Base-by-base conservation (phyloP, 2,888 invertebrate genomes). In the Aporophyla lueneburgensis region DNA sequence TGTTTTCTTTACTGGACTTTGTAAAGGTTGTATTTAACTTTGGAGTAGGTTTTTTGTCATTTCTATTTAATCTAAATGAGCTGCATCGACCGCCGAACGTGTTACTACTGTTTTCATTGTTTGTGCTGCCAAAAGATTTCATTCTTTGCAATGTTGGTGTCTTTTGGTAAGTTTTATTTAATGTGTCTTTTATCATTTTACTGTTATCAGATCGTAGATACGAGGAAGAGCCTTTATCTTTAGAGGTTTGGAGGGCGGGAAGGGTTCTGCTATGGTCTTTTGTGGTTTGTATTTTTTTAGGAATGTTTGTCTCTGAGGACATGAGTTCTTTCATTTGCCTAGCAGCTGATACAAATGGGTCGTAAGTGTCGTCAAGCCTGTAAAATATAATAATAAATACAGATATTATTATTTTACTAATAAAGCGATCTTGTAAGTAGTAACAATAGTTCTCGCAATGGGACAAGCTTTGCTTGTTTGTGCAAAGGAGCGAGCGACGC, bases 291-390 rank as follows among this genome's bases (percentile, higher is more conserved):
- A 92, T 82, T 91, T 94, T 96, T 93, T 95, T 95, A 86, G 96
- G 94, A 87, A 96, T 93, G 91, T 95, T 96, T 74, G 97, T 97
- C 86, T 97, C 97, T 79, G 97, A 97, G 70, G 98, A 97, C 95
- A 98, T 97, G 54, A 98, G 97, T 91, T 98, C 98, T 94, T 98
- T 97, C 96, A 98, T 97, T 95, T 98, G 98, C 84, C 97, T 97
- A 95, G 98, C 98, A 67, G 98, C 98, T 86, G 98, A 97, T 86
- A 97, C 95, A 94, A 98, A 98, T 70, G 98, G 98, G 94, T 98
- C 98, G 94, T 98, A 98, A 89, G 94, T 96, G 89, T 97, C 97
- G 87, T 96, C 96, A 85, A 95, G 89, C 91, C 97, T 97, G 96
- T 89, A 95, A 96, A 87, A 84, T 85, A 58, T 81, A 74, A 83